phyloP scores from a whole-genome alignment of 2,888 invertebrate species.

The Ochlodes sylvanus region DNA sequence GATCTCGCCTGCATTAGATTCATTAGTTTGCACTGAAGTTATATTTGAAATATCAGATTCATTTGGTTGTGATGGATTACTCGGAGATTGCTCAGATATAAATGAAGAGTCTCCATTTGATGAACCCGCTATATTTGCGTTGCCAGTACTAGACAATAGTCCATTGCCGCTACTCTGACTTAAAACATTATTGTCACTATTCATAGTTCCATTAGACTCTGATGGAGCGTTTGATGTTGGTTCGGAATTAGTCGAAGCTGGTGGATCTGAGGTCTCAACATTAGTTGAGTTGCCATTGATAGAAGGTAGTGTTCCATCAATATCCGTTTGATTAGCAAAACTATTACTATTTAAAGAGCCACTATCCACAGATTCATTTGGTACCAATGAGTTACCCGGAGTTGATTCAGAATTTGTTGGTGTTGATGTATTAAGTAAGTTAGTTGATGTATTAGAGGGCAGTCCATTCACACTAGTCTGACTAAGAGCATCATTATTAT shows the following conservation, averaged over 20 bases:
- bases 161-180: not conserved
- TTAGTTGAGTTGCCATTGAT: no score
- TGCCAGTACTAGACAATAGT: no score
- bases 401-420: not conserved
- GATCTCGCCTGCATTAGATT: no score
- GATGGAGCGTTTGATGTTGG: not conserved
- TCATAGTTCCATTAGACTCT: not conserved
- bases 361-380: not conserved
- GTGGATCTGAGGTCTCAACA: no score
- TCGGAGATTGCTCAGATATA: no score
- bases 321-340: no score
- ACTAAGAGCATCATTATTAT: conserved; percentile 3
- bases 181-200: not conserved
- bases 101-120: no score
- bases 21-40: no score
- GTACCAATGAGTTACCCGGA: not conserved
- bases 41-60: no score
- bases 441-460: not conserved
- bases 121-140: no score
- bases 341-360: not conserved
- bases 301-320: no score
- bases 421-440: not conserved
- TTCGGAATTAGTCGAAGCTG: not conserved
- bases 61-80: no score
- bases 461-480: not conserved